Percentiles rank a stretch among this genome's conserved stretches.
Evolutionary conservation across 2,113 vertebrate genomes (phyloP).

Genomic region (Chamaetylas fuelleborni): DNA sequence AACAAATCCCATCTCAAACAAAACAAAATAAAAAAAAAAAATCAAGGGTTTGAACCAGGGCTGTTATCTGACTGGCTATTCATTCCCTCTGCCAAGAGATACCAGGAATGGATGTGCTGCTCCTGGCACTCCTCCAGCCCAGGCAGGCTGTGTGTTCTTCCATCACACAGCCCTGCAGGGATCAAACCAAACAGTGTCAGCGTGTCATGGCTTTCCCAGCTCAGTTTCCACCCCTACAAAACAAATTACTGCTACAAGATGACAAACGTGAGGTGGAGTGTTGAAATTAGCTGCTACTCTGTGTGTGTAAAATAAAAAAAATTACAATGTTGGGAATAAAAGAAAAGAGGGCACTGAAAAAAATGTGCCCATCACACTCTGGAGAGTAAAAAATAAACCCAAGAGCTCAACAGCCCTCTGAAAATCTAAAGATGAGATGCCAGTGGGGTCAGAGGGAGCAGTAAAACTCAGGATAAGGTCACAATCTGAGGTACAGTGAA

Average conservation of each 20-base stretch:
- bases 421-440: not conserved
- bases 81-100: not conserved
- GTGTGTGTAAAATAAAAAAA: not conserved
- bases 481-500: not conserved
- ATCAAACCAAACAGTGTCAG: not conserved
- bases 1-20: not conserved
- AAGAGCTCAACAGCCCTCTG: not conserved
- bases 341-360: not conserved
- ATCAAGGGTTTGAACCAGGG: not conserved
- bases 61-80: not conserved
- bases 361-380: rapidly evolving
- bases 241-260: not conserved
- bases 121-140: not conserved
- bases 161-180: not conserved
- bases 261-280: not conserved
- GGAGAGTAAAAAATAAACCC: not conserved
- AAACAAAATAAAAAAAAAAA: not conserved
- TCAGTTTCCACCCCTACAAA: not conserved
- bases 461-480: not conserved
- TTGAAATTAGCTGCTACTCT: not conserved
- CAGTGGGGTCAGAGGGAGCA: not conserved
- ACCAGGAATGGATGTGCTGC: not conserved
- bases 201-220: not conserved
- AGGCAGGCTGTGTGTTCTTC: not conserved
- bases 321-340: not conserved